Evolutionary conservation across 2,888 invertebrate genomes (phyloP).

Genomic region (Lucinisca nassula): DNA sequence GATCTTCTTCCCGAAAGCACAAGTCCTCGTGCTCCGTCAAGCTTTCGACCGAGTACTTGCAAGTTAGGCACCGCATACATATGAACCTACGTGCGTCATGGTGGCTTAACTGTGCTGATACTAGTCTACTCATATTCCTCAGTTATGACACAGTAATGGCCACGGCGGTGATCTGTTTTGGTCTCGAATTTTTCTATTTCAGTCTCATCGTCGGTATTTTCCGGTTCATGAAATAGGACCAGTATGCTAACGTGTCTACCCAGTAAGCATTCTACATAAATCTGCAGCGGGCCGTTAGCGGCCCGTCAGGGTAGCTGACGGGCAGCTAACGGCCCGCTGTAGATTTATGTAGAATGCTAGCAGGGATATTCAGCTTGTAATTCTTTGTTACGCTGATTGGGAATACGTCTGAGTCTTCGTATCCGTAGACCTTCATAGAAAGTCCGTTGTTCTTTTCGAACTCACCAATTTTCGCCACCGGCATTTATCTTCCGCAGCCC

Average conservation of each 20-base stretch:
- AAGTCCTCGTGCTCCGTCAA: neutral
- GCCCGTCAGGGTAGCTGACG: too few species aligned
- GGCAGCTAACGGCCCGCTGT: too few species aligned
- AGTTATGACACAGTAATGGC: constrained; percentile 19
- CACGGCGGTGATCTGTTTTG: neutral
- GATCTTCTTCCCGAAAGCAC: neutral
- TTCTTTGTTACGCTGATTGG: neutral
- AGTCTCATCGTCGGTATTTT: too few species aligned
- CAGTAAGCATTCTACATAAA: too few species aligned
- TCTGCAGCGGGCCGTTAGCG: too few species aligned
- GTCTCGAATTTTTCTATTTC: neutral
- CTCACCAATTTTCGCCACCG: neutral
- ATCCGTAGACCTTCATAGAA: constrained; percentile 16
- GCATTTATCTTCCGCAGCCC: neutral
- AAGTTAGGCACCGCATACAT: constrained; percentile 8
- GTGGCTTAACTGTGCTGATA: neutral
- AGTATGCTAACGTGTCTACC: too few species aligned
- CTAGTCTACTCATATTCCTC: neutral
- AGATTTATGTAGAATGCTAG: too few species aligned
- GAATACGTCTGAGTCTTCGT: neutral
- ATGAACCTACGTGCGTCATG: neutral
- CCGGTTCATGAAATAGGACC: too few species aligned
- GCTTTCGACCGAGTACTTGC: neutral
- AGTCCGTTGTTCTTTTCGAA: constrained; percentile 17
- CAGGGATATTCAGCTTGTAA: too few species aligned